A percentile compares a stretch with the other conserved stretches of the same genome.
phyloP scores from a whole-genome alignment of 92 coral and sea anemone genomes.

The Hydrozoanthus gracilis region DNA sequence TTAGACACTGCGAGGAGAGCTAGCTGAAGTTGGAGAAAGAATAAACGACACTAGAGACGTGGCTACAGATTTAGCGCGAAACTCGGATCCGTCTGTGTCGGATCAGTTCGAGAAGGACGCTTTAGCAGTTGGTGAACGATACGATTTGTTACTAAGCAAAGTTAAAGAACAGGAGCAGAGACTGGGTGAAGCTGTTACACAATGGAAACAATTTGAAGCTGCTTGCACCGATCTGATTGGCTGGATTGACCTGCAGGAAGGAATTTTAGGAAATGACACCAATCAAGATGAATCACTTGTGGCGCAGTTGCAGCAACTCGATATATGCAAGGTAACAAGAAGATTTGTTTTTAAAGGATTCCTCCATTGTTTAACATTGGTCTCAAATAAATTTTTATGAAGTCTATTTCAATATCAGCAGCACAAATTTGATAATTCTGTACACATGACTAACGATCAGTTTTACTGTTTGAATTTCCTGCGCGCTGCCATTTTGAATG shows the following conservation, averaged over 20 bases:
- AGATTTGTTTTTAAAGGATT: no score
- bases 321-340: slow-evolving; percentile 76
- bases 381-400: no score
- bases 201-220: slow-evolving; percentile 86
- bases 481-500: no score
- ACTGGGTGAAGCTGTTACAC: slow-evolving; percentile 55
- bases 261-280: slow-evolving; percentile 65
- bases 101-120: slow-evolving; percentile 75
- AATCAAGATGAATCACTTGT: slow-evolving; percentile 72
- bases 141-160: slow-evolving; percentile 58
- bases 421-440: no score
- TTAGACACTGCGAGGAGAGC: slow-evolving; percentile 67
- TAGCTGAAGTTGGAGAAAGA: slow-evolving; percentile 74
- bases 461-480: no score
- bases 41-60: slow-evolving; percentile 80
- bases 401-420: no score
- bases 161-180: slow-evolving; percentile 69
- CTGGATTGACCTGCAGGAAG: slow-evolving; percentile 86
- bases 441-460: no score
- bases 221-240: slow-evolving; percentile 80
- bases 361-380: no score
- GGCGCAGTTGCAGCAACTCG: slow-evolving; percentile 80
- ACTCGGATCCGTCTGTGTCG: slow-evolving; percentile 80
- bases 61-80: slow-evolving; percentile 81
- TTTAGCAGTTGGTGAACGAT: slow-evolving; percentile 71